Conservation (phyloP, 1,140 invertebrate genomes). For the Musca domestica region DNA sequence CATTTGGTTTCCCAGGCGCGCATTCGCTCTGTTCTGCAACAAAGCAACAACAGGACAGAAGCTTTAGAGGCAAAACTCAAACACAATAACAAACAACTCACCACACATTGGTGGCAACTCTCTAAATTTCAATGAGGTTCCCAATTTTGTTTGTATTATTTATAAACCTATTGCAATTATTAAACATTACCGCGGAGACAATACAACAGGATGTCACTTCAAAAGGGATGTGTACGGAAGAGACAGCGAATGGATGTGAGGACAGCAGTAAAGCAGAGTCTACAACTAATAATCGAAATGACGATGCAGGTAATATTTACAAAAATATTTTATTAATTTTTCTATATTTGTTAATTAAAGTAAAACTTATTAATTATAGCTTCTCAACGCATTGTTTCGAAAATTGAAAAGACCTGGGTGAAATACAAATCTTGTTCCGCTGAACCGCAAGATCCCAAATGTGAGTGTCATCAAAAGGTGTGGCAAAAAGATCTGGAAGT, state of each 20-base stretch:
- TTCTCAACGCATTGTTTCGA: conserved; percentile 25
- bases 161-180: no score
- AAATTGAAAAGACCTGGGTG: conserved; percentile 25
- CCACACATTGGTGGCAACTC: no score
- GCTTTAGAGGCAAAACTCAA: no score
- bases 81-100: no score
- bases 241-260: not conserved
- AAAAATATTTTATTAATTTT: no score
- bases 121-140: no score
- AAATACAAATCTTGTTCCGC: conserved; percentile 14
- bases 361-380: conserved; percentile 15
- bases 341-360: conserved; percentile 18
- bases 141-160: no score
- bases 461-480: conserved; percentile 63
- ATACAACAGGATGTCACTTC: no score
- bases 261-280: not conserved
- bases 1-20: no score
- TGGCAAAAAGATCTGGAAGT: conserved; percentile 68
- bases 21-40: no score
- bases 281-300: not conserved
- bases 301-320: not conserved
- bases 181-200: no score
- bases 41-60: no score
- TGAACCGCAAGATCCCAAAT: conserved; percentile 51
- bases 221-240: not conserved